Percentiles rank a stretch among this genome's conserved stretches.
phyloP scores from a whole-genome alignment of 2,113 vertebrate species.

The Climacteris rufus region DNA sequence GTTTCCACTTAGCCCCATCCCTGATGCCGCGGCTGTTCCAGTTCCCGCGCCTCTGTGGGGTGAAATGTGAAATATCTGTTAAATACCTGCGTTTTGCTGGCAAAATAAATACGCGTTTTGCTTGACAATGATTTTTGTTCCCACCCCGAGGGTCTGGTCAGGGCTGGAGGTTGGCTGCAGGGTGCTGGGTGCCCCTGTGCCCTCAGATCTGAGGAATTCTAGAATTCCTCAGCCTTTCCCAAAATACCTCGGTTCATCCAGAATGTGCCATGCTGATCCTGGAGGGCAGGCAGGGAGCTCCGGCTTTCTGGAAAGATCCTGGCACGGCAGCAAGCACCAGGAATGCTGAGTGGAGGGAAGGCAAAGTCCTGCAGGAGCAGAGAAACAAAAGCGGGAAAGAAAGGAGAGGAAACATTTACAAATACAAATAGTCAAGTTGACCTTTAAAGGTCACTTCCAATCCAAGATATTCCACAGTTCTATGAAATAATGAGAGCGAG shows the following conservation, averaged over 20 bases:
- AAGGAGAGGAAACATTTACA: fast-evolving
- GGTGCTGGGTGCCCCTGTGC: too few relatives aligned
- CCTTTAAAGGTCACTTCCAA: background rate
- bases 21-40: fast-evolving
- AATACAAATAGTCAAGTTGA: background rate
- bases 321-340: fast-evolving
- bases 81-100: background rate
- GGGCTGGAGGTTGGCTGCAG: background rate
- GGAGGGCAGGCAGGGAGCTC: background rate
- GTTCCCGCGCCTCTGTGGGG: fast-evolving
- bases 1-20: fast-evolving
- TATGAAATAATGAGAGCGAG: background rate
- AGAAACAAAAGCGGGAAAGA: fast-evolving
- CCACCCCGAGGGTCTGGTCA: background rate
- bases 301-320: background rate
- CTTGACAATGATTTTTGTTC: background rate
- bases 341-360: too few relatives aligned
- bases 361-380: background rate
- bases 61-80: fast-evolving
- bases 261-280: background rate
- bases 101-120: background rate
- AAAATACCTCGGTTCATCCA: background rate
- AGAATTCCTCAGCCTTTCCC: background rate
- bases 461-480: background rate
- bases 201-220: too few relatives aligned